A percentile compares a stretch with the other conserved stretches of the same genome.
These are phyloP conservation scores for Microctonus brassicae DNA, from an alignment of 2,888 invertebrate species.

Conservation along the genomic window DNA sequence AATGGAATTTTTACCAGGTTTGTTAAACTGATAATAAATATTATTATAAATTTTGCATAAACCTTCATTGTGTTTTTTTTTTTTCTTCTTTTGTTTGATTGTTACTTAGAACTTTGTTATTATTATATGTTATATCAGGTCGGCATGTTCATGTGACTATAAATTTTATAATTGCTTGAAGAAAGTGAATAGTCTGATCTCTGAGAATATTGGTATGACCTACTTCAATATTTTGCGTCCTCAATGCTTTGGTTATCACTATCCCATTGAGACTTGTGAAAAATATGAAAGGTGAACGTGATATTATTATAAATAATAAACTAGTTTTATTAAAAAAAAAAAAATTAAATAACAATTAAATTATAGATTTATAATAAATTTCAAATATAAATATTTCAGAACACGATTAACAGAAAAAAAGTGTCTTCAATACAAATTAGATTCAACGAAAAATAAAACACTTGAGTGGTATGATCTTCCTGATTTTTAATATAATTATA, in stretches of 20 bases:
- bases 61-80: too few species aligned
- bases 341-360: too few species aligned
- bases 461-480: slow-evolving; percentile 76
- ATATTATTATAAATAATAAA: not conserved
- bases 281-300: slow-evolving; percentile 47
- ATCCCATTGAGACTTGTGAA: slow-evolving; percentile 48
- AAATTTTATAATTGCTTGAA: slow-evolving; percentile 79
- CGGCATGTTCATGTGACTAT: slow-evolving; percentile 67
- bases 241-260: slow-evolving; percentile 75
- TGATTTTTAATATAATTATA: slow-evolving; percentile 11
- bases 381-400: not conserved
- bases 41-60: too few species aligned
- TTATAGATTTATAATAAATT: not conserved
- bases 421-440: slow-evolving; percentile 73
- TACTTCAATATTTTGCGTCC: slow-evolving; percentile 82
- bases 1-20: slow-evolving; percentile 78
- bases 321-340: not conserved
- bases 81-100: too few species aligned
- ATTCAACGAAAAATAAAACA: slow-evolving; percentile 70
- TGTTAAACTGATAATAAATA: not conserved
- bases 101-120: slow-evolving; percentile 47
- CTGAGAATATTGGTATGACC: slow-evolving; percentile 76
- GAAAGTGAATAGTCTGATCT: slow-evolving; percentile 72
- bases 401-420: slow-evolving; percentile 56
- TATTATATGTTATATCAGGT: slow-evolving; percentile 2